Percentiles rank a stretch among this genome's conserved stretches.
phyloP scores from a whole-genome alignment of 2,797 vertebrate species.

The Tangara arthus region DNA sequence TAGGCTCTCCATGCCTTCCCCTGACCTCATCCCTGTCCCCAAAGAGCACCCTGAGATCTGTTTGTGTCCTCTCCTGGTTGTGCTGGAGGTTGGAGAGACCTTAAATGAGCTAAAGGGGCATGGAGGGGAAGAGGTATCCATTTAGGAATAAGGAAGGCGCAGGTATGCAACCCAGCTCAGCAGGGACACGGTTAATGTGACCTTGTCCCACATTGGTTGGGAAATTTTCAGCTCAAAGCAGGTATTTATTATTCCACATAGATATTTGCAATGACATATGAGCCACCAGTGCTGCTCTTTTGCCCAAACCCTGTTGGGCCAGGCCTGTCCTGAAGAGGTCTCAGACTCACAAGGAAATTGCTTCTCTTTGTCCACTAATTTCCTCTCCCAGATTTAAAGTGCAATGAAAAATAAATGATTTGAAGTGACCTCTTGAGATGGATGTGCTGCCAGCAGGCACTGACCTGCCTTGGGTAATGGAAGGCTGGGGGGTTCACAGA shows the following conservation, averaged over 20 bases:
- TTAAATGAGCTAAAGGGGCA: background rate
- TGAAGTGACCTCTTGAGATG: background rate
- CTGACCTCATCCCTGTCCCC: background rate
- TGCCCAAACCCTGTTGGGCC: background rate
- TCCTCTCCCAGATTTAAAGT: background rate
- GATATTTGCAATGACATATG: background rate
- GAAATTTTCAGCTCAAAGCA: background rate
- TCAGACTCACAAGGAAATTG: background rate
- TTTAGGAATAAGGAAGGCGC: background rate
- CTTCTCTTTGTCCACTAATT: background rate
- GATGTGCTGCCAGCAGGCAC: background rate
- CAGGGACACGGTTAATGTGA: background rate
- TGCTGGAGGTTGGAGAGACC: background rate
- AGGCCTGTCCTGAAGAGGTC: background rate
- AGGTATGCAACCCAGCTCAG: background rate
- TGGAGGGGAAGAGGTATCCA: background rate
- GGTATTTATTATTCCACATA: background rate
- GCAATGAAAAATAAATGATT: background rate
- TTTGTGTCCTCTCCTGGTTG: background rate
- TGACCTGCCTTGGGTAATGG: background rate
- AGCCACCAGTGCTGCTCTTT: background rate
- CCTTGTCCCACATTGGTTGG: background rate
- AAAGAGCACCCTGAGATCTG: background rate
- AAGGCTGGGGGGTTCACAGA: background rate
- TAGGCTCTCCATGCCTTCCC: background rate